Evolutionary conservation across 2,113 vertebrate species (phyloP).

Genomic region (Semicossyphus pulcher): DNA sequence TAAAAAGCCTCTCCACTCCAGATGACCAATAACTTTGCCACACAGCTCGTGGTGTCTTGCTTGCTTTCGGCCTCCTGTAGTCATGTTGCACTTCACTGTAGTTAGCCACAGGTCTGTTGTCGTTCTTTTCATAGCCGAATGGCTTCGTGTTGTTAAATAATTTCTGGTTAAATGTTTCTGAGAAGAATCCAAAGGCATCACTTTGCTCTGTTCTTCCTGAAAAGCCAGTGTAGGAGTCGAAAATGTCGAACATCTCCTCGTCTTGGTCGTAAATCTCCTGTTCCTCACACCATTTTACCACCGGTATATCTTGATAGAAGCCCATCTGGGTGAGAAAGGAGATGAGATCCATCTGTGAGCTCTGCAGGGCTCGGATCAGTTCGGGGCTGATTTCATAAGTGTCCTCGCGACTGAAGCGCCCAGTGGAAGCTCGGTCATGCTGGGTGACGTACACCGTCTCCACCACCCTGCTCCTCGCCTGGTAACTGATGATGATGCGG

Average conservation of each 20-base stretch:
- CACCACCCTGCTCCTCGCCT: constrained; percentile 20
- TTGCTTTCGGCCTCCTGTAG: neutral
- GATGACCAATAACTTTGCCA: too few relatives aligned
- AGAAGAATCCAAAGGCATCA: neutral
- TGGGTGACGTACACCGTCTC: constrained; percentile 53
- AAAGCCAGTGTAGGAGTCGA: constrained; percentile 8
- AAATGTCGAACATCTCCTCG: neutral
- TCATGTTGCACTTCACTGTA: neutral
- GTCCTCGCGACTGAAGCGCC: constrained; percentile 44
- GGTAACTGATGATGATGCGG: constrained; percentile 63
- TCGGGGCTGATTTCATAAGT: constrained; percentile 47
- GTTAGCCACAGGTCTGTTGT: neutral
- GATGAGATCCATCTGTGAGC: constrained; percentile 37
- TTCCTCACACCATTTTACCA: neutral
- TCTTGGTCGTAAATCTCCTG: neutral
- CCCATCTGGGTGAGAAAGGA: constrained; percentile 36
- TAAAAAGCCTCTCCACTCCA: neutral
- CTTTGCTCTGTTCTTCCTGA: neutral
- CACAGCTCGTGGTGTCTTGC: neutral
- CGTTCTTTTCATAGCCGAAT: neutral
- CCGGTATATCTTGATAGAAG: constrained; percentile 11
- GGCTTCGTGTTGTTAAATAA: neutral
- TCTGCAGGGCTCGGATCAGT: constrained; percentile 52
- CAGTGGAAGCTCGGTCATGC: neutral
- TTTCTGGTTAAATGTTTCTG: neutral